These are phyloP conservation scores for Melinaea marsaeus DNA, from an alignment of 2,888 invertebrate species.

Conservation along the genomic window DNA sequence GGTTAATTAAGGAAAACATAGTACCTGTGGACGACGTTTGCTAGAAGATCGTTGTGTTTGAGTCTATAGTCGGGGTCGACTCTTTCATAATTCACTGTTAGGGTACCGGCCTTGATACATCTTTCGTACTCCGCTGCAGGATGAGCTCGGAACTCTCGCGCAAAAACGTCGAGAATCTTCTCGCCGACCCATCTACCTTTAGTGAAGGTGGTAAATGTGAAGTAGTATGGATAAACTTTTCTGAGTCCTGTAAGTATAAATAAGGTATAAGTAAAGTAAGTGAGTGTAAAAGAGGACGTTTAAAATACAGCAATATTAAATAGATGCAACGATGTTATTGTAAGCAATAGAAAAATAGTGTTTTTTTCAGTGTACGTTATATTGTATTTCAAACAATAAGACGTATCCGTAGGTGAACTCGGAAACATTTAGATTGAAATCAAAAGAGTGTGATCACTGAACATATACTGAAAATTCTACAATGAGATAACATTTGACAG, in stretches of 20 bases:
- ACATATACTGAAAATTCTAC: too few species aligned
- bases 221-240: slow-evolving; percentile 98
- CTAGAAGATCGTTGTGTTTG: slow-evolving; percentile 94
- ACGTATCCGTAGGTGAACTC: too few species aligned
- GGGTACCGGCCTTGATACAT: slow-evolving; percentile 92
- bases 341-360: too few species aligned
- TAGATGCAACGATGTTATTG: too few species aligned
- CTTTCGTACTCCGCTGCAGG: slow-evolving; percentile 95
- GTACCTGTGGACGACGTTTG: slow-evolving; percentile 96
- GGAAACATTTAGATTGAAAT: too few species aligned
- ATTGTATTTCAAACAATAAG: too few species aligned
- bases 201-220: slow-evolving; percentile 96
- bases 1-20: slow-evolving; percentile 22
- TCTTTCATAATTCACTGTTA: slow-evolving; percentile 95
- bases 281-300: not conserved
- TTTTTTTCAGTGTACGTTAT: too few species aligned
- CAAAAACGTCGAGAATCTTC: slow-evolving; percentile 94
- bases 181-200: slow-evolving; percentile 98
- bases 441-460: too few species aligned
- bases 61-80: slow-evolving; percentile 94
- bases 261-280: not conserved
- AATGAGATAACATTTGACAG: too few species aligned
- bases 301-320: too few species aligned
- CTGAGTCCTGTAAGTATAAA: slow-evolving; percentile 83
- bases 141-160: slow-evolving; percentile 95